Conservation (phyloP, 2,888 invertebrate species). For the Dryocosmus kuriphilus region DNA sequence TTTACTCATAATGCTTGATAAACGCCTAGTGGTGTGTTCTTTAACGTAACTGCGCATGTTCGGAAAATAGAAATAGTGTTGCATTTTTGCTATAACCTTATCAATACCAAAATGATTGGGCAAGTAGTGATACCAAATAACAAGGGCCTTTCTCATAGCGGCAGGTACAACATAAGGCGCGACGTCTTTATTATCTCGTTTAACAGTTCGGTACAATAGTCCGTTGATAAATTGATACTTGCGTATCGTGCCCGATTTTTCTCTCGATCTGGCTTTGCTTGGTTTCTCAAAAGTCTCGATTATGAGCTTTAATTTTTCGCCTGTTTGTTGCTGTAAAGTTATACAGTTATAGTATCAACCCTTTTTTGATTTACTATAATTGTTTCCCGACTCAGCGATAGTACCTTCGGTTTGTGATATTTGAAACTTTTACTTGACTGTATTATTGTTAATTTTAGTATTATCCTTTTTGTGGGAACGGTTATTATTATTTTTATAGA, state of each 20-base stretch:
- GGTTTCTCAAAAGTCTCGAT: not conserved
- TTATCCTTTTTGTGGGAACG: not conserved
- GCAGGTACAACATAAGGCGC: constrained; percentile 43
- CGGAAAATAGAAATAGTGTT: constrained; percentile 55
- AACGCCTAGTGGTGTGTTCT: constrained; percentile 54
- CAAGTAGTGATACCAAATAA: constrained; percentile 52
- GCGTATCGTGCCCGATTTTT: not conserved
- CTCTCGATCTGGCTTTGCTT: not conserved
- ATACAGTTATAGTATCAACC: constrained; percentile 42
- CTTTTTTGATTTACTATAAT: not conserved
- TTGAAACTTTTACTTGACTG: not conserved
- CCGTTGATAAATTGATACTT: not conserved
- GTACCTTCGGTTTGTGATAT: not conserved
- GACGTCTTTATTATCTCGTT: not conserved
- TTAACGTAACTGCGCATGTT: too few species aligned
- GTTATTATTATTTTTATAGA: constrained; percentile 15
- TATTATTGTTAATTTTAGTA: not conserved
- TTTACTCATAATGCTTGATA: constrained; percentile 59
- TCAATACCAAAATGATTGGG: constrained; percentile 55
- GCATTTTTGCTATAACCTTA: constrained; percentile 53
- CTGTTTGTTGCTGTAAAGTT: not conserved
- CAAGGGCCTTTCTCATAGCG: constrained; percentile 42
- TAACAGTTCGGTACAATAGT: constrained; percentile 13
- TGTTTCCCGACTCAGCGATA: not conserved
- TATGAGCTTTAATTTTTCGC: not conserved